These are phyloP conservation scores for Numenius phaeopus DNA, from an alignment of 2,797 vertebrate species.

Conservation along the genomic window DNA sequence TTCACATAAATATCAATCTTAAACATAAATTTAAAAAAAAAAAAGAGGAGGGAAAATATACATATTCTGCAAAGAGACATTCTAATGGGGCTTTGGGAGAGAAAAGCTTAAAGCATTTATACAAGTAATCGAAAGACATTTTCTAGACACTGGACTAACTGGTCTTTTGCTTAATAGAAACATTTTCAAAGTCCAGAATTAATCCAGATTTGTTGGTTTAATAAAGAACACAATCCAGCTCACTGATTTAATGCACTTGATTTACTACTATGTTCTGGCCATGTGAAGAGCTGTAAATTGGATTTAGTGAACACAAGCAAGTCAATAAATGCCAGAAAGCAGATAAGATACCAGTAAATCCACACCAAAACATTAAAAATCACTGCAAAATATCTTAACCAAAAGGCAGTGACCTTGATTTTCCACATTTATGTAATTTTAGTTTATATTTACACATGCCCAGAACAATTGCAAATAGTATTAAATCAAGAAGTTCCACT, in stretches of 20 bases:
- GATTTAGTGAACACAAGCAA: constrained; percentile 39
- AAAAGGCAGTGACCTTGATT: not conserved
- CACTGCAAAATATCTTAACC: not conserved
- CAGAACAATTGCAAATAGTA: not conserved
- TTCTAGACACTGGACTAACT: constrained; percentile 8
- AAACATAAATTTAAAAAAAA: not conserved
- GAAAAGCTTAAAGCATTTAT: not conserved
- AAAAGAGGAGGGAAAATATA: rapidly evolving
- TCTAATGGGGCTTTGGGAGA: not conserved
- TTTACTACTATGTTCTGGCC: constrained; percentile 42
- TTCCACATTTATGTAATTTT: not conserved
- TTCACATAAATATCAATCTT: not conserved
- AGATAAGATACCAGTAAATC: constrained; percentile 26
- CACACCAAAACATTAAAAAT: constrained; percentile 34
- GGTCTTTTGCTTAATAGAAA: constrained; percentile 38
- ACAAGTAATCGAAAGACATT: not conserved
- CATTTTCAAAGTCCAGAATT: constrained; percentile 12
- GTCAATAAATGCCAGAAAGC: constrained; percentile 55
- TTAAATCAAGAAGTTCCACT: not conserved
- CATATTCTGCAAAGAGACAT: not conserved
- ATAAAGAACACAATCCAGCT: constrained; percentile 53
- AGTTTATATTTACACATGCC: not conserved
- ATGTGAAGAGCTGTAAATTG: constrained; percentile 54
- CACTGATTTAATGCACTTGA: constrained; percentile 53
- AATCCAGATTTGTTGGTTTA: constrained; percentile 64